Evolutionary conservation across 1,140 invertebrate genomes (phyloP).

Genomic region (Bathynomus jamesi): DNA sequence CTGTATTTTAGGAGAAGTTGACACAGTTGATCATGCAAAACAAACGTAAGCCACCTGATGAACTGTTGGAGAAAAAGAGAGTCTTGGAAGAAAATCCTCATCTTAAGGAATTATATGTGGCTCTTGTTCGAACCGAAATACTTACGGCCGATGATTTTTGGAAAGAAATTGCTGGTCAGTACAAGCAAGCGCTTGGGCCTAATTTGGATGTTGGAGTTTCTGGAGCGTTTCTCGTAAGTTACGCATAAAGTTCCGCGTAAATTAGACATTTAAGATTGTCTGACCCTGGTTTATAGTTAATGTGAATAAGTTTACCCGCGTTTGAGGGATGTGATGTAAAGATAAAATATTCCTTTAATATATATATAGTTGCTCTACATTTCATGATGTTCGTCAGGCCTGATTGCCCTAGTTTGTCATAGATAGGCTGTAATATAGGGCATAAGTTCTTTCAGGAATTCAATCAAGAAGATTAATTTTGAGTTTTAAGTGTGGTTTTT

Average conservation of each 20-base stretch:
- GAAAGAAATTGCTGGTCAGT: constrained; percentile 68
- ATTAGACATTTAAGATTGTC: too few relatives aligned
- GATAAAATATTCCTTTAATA: not conserved
- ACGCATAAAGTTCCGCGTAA: constrained; percentile 6
- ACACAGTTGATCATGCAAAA: constrained; percentile 26
- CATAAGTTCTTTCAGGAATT: too few relatives aligned
- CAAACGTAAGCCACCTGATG: constrained; percentile 26
- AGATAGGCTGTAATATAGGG: too few relatives aligned
- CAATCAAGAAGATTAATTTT: too few relatives aligned
- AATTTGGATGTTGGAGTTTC: constrained; percentile 81
- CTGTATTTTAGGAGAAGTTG: constrained; percentile 26
- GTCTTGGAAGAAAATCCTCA: constrained; percentile 74
- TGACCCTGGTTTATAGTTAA: not conserved
- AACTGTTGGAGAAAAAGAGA: constrained; percentile 73
- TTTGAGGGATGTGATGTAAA: not conserved
- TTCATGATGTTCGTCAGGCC: too few relatives aligned
- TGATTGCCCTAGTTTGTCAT: too few relatives aligned
- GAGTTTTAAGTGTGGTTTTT: too few relatives aligned
- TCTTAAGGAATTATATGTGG: constrained; percentile 76
- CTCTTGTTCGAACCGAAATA: constrained; percentile 88
- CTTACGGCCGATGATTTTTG: constrained; percentile 94
- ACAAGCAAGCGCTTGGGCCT: constrained; percentile 59
- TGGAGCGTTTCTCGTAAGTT: constrained; percentile 64
- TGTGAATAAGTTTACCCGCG: not conserved
- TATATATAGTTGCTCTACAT: too few relatives aligned